Conservation (phyloP, 1,140 invertebrate genomes). For the Pseudomyrmex dendroicus region DNA sequence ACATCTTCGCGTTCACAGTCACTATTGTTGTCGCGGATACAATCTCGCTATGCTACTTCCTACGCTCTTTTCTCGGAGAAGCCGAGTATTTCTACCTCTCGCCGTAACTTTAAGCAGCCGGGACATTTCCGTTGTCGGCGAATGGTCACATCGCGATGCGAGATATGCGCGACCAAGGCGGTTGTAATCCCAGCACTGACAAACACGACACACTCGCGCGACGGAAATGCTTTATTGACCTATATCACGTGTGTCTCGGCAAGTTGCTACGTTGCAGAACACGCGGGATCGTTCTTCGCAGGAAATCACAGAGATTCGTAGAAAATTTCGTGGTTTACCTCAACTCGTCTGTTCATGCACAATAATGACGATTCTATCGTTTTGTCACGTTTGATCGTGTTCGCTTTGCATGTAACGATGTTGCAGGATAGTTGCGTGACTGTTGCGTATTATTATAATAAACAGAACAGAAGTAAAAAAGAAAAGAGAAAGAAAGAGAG, state of each 20-base stretch:
- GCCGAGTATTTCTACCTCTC: neutral
- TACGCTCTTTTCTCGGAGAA: slow-evolving; percentile 3
- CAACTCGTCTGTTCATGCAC: neutral
- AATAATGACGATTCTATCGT: neutral
- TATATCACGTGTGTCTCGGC: slow-evolving; percentile 22
- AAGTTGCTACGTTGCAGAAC: neutral
- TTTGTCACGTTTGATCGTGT: neutral
- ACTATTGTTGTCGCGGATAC: slow-evolving; percentile 12
- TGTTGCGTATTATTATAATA: slow-evolving; percentile 1
- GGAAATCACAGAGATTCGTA: neutral
- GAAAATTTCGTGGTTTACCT: neutral
- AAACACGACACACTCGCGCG: slow-evolving; percentile 3
- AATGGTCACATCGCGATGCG: slow-evolving; percentile 32
- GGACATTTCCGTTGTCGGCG: slow-evolving; percentile 3
- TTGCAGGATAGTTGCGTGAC: slow-evolving; percentile 40
- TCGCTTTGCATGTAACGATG: slow-evolving; percentile 4
- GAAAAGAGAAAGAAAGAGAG: neutral
- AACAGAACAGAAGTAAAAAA: neutral
- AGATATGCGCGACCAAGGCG: slow-evolving; percentile 20
- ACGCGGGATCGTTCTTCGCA: neutral
- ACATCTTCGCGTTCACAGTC: slow-evolving; percentile 20
- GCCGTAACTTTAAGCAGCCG: slow-evolving; percentile 29
- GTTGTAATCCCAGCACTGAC: slow-evolving; percentile 38
- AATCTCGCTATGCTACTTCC: slow-evolving; percentile 12
- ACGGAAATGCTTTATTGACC: slow-evolving; percentile 41